Conservation (phyloP, 2,797 vertebrate genomes). For the Danio albolineatus region DNA sequence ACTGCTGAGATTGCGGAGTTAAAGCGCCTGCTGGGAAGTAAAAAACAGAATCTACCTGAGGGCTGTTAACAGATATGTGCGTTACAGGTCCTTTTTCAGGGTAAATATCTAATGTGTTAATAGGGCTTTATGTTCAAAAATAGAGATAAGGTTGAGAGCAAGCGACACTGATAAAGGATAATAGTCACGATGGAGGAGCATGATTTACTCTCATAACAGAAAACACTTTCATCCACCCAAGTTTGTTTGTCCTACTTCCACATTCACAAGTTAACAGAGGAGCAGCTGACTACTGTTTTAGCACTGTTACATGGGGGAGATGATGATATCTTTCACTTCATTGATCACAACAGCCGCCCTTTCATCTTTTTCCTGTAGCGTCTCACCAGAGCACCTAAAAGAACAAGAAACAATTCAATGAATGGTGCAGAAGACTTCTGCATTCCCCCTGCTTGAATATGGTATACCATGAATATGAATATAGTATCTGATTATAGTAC, state of each 20-base stretch:
- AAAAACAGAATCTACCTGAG: not conserved
- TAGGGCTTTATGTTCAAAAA: conserved; percentile 18
- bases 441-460: too few relatives aligned
- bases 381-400: not conserved
- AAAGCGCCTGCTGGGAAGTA: not conserved
- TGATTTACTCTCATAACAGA: conserved; percentile 52
- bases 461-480: not conserved
- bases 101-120: conserved; percentile 19
- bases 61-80: conserved; percentile 1
- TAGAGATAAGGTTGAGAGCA: conserved; percentile 11
- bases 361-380: not conserved
- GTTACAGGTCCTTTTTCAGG: not conserved
- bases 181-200: conserved; percentile 50
- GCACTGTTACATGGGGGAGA: conserved; percentile 2
- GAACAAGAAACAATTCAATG: not conserved
- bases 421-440: not conserved
- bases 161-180: conserved; percentile 33
- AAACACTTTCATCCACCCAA: conserved; percentile 52
- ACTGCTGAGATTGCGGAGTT: not conserved
- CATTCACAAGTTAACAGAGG: conserved; percentile 30
- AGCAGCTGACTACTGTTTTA: conserved; percentile 50
- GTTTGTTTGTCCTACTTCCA: conserved; percentile 47
- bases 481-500: not conserved
- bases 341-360: conserved; percentile 11
- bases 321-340: conserved; percentile 26